phyloP scores from a whole-genome alignment of 2,888 invertebrate species.

The Leptinotarsa tumamoca region DNA sequence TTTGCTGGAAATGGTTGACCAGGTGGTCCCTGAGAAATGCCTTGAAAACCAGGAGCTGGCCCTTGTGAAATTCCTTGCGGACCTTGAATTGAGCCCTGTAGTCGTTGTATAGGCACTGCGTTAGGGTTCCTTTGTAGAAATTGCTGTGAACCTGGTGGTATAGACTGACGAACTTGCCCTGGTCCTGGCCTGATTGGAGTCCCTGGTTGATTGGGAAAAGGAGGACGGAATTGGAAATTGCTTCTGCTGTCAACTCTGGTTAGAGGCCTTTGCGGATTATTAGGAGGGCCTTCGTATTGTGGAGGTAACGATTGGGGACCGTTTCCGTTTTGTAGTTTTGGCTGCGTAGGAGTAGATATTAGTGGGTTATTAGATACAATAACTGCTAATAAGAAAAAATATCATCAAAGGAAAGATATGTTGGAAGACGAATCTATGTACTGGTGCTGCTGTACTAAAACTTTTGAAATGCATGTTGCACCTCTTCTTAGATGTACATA shows the following conservation, averaged over 20 bases:
- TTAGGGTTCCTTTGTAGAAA: conserved; percentile 53
- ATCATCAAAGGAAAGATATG: too few relatives aligned
- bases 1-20: conserved; percentile 37
- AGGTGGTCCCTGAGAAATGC: conserved; percentile 11
- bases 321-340: conserved; percentile 37
- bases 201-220: conserved; percentile 57
- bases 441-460: too few relatives aligned
- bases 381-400: not conserved
- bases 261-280: conserved; percentile 59
- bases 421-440: too few relatives aligned
- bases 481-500: too few relatives aligned
- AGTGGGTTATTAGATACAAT: not conserved
- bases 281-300: conserved; percentile 13
- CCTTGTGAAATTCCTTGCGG: conserved; percentile 5
- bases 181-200: conserved; percentile 20
- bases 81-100: not conserved
- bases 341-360: conserved; percentile 11
- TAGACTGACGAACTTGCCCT: conserved; percentile 33
- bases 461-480: too few relatives aligned
- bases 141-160: conserved; percentile 52
- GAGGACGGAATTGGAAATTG: conserved; percentile 59
- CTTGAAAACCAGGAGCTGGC: not conserved
- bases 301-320: conserved; percentile 32
- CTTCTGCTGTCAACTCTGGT: conserved; percentile 67
- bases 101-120: conserved; percentile 59